Base-by-base conservation (phyloP, 2,888 invertebrate genomes). In the Lordiphosa andalusiaca region DNA sequence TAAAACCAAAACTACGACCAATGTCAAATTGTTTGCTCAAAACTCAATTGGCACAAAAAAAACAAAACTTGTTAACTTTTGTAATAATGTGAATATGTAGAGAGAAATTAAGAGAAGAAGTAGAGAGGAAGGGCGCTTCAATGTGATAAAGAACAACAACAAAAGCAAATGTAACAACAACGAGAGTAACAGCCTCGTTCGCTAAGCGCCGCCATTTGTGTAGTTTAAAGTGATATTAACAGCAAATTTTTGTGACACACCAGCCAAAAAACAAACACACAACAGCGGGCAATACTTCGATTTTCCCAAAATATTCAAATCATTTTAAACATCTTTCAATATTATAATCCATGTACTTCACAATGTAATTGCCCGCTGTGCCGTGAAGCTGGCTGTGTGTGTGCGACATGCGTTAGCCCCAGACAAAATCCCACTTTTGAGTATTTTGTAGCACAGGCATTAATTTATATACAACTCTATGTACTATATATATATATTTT, bases 191-290 rank as follows among this genome's bases (percentile, higher is more conserved):
- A 61, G 58, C 60, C 56, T 64, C 53, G 68, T 68, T 53, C 41
- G 59, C 61, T 42, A 53, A 69, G 69, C 72, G 69, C 69, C 80
- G 71, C 69, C 78, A 74, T 78, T 78, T 78, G 82, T 77, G 72
- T 75, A 82, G 78, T 78, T 82, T 69, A 71, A 83, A 75, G 83
- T 84, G 83, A 84, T 84, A 84, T 85, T 83, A 78, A 56, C 49
- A 60, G 33, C 44, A 52, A 60, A 30, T 4, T 30, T 9, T 30
- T 30, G 30, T 30, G 30, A 30, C 9, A 30, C 37, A 39, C 25
- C 49, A 67, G 46, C 36, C 16, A 16, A 16, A 16, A 16, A 16
- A 16, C 1, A 16, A 16, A 19, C 16, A 33, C 44, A 23, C 3
- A 30, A 9, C 30, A 30, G 30, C 30, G 30, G 30, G 30, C 30